phyloP scores from a whole-genome alignment of 1,140 invertebrate species.

The Drosophila albomicans region DNA sequence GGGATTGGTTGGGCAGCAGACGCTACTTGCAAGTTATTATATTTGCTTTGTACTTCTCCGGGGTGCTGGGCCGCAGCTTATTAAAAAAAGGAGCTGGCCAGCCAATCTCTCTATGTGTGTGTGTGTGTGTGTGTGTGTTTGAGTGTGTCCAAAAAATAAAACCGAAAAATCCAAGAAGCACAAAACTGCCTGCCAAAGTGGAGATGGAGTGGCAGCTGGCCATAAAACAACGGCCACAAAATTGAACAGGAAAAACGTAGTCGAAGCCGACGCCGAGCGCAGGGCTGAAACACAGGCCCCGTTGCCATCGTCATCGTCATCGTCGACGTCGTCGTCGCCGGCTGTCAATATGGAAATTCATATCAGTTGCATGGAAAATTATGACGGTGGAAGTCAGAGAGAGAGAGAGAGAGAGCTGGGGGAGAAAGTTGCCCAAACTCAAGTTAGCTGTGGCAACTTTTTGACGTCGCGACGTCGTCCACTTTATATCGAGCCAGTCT shows the following conservation, averaged over 20 bases:
- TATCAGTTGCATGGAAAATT: conserved; percentile 68
- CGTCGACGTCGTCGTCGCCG: conserved; percentile 60
- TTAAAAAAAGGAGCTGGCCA: conserved; percentile 63
- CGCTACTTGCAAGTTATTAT: conserved; percentile 81
- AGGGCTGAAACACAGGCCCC: not conserved
- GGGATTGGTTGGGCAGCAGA: conserved; percentile 28
- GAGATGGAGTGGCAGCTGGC: conserved; percentile 33
- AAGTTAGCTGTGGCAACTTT: conserved; percentile 34
- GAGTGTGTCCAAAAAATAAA: conserved; percentile 54
- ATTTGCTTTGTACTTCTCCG: conserved; percentile 80
- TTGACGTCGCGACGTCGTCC: conserved; percentile 40
- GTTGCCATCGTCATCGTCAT: not conserved
- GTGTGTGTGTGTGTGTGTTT: conserved; percentile 60
- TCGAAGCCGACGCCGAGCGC: not conserved
- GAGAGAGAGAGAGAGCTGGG: not conserved
- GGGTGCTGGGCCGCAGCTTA: conserved; percentile 57
- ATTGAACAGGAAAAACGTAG: conserved; percentile 55
- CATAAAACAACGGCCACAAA: conserved; percentile 78
- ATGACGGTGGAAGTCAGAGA: not conserved
- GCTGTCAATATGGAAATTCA: conserved; percentile 83
- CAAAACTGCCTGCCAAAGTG: not conserved
- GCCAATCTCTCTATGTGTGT: conserved; percentile 39
- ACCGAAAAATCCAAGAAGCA: conserved; percentile 42
- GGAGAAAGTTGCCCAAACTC: not conserved
- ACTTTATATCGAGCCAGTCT: conserved; percentile 1